Base-by-base conservation (phyloP, 2,888 invertebrate genomes). In the Zeuzera pyrina region DNA sequence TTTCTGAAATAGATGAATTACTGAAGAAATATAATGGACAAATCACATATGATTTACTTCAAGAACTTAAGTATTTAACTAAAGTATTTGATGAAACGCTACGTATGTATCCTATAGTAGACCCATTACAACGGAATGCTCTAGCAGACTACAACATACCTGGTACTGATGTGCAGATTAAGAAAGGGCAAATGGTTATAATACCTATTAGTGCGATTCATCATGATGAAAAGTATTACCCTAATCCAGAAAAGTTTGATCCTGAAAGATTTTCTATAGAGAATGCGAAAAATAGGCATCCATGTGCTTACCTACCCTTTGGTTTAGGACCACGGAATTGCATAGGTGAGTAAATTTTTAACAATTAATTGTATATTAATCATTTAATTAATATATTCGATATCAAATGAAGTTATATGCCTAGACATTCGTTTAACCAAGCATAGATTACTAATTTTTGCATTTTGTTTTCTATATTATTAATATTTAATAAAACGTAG, bases 51-150 rank as follows among this genome's bases (percentile, higher is more conserved):
- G 76, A 81, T 1, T 40, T 54, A 0, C 26, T 84, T 6, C 51
- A 46, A 12, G 69, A 72, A 12, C 58, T 84, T 61, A 47, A 49
- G 8, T 83, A 79, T 38, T 35, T 83, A 32, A 64, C 68, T 11
- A 61, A 62, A 49, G 67, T 67, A 8, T 57, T 76, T 7, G 52
- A 56, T 30, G 85, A 85, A 46, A 66, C 73, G 0, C 45, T 84
- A 13, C 52, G 85, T 13, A 66, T 72, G 40, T 77, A 71, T 49
- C 78, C 84, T 2, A 65, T 79, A 1, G 57, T 72, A 2, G 60
- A 66, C 3, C 38, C 57, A 6, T 50, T 74, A 2, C 68, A 64
- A 24, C 55, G 76, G 26, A 37, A 43, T 6, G 73, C 76, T 35
- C 49, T 49, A 15, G 46, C 47, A 13, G 43, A 53, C 2, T 72